Evolutionary conservation across 1,140 invertebrate genomes (phyloP).

Genomic region (Gryllus bimaculatus): DNA sequence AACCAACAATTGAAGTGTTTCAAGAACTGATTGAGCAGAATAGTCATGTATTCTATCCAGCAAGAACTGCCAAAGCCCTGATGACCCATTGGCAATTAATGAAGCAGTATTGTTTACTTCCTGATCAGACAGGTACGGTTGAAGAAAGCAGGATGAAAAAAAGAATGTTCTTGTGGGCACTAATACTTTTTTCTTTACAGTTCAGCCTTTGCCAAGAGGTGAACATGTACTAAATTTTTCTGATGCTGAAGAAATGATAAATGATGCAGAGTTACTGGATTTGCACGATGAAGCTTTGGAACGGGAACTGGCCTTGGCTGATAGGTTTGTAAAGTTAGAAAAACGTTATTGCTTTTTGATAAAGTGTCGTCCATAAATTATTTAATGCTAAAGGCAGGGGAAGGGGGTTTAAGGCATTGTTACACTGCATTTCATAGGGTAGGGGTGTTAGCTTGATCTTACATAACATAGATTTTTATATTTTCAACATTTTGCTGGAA

Average conservation of each 20-base stretch:
- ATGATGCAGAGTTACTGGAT: slow-evolving; percentile 73
- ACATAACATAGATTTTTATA: too few relatives aligned
- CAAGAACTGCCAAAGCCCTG: slow-evolving; percentile 75
- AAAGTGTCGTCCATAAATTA: too few relatives aligned
- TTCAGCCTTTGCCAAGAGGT: slow-evolving; percentile 39
- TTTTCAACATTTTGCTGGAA: too few relatives aligned
- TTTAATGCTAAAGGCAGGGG: too few relatives aligned
- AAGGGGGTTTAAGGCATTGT: too few relatives aligned
- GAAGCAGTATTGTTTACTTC: slow-evolving; percentile 85
- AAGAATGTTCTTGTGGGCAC: neutral
- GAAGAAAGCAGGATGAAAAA: neutral
- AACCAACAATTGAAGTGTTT: slow-evolving; percentile 68
- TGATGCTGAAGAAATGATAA: slow-evolving; percentile 83
- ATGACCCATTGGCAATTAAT: slow-evolving; percentile 85
- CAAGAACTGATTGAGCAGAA: slow-evolving; percentile 80
- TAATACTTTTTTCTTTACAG: slow-evolving; percentile 24
- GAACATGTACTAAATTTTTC: slow-evolving; percentile 75
- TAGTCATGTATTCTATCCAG: slow-evolving; percentile 74
- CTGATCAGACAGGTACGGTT: slow-evolving; percentile 69
- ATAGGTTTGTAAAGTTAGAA: slow-evolving; percentile 40
- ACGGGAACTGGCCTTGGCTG: slow-evolving; percentile 55
- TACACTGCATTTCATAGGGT: too few relatives aligned
- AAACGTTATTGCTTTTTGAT: too few relatives aligned
- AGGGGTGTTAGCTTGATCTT: too few relatives aligned
- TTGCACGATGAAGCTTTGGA: slow-evolving; percentile 66